A percentile compares a stretch with the other conserved stretches of the same genome.
phyloP scores from a whole-genome alignment of 2,113 vertebrate genomes.

The Hydropotes inermis region DNA sequence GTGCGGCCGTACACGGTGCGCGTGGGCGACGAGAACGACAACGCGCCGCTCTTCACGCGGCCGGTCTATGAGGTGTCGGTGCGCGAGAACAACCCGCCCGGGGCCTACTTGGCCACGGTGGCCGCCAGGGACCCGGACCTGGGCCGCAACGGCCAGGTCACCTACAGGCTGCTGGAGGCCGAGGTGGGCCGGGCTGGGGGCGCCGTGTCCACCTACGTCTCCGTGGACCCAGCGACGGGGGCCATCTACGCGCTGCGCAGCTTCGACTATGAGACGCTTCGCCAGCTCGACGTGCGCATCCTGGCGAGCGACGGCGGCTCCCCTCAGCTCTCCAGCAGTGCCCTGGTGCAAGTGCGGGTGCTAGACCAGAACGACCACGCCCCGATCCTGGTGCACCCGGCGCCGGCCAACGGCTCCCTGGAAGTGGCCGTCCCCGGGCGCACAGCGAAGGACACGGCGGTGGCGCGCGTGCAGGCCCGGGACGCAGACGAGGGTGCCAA shows the following conservation, averaged over 20 bases:
- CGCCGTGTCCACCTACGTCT: conserved; percentile 73
- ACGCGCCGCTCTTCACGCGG: conserved; percentile 88
- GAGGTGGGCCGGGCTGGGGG: conserved; percentile 78
- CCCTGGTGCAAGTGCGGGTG: conserved; percentile 90
- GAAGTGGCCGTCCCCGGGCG: conserved; percentile 91
- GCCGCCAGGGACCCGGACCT: conserved; percentile 88
- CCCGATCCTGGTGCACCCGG: conserved; percentile 88
- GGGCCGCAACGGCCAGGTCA: conserved; percentile 90
- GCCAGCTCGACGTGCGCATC: conserved; percentile 89
- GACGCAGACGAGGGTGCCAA: conserved; percentile 93
- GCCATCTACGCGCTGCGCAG: conserved; percentile 93
- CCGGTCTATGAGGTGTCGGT: conserved; percentile 89
- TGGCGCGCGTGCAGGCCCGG: conserved; percentile 91
- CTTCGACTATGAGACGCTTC: conserved; percentile 94
- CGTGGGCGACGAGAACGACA: conserved; percentile 94
- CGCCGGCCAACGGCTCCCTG: conserved; percentile 89
- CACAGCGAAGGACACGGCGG: conserved; percentile 86
- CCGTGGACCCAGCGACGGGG: conserved; percentile 91
- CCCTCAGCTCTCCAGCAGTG: conserved; percentile 92
- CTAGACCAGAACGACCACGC: conserved; percentile 96
- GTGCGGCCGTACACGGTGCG: conserved; percentile 88
- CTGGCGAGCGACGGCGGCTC: conserved; percentile 92
- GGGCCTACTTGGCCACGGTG: conserved; percentile 91
- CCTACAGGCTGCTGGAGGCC: conserved; percentile 88
- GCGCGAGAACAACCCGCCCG: conserved; percentile 91